A percentile compares a stretch with the other conserved stretches of the same genome.
Conservation (phyloP, 2,113 vertebrate genomes). For the Calidris pygmaea region DNA sequence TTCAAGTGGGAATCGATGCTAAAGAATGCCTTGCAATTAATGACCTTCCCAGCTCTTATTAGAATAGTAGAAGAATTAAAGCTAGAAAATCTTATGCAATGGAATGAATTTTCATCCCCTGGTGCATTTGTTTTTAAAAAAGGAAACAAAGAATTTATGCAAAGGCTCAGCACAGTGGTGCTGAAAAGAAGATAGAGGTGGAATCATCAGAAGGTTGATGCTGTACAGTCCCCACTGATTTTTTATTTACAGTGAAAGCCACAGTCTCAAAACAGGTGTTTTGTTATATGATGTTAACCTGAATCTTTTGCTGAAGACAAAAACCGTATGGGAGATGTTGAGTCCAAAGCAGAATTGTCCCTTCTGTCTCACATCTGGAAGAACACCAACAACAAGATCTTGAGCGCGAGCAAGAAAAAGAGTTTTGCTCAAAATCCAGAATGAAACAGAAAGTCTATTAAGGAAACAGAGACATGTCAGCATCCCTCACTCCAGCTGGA, state of each 20-base stretch:
- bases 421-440: not conserved
- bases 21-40: not conserved
- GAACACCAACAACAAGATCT: not conserved
- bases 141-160: not conserved
- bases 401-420: not conserved
- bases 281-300: not conserved
- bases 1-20: not conserved
- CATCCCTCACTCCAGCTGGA: not conserved
- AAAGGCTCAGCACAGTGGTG: not conserved
- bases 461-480: not conserved
- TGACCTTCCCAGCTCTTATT: not conserved
- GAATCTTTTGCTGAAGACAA: not conserved
- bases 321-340: not conserved
- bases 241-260: not conserved
- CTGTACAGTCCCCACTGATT: not conserved
- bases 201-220: not conserved
- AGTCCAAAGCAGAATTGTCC: not conserved
- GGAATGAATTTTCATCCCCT: not conserved
- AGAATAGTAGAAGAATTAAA: not conserved
- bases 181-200: not conserved
- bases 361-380: not conserved
- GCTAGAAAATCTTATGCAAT: not conserved
- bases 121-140: not conserved
- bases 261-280: not conserved
- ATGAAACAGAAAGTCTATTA: not conserved